These are phyloP conservation scores for Herpetotheres cachinnans DNA, from an alignment of 2,113 vertebrate genomes.

Conservation along the genomic window DNA sequence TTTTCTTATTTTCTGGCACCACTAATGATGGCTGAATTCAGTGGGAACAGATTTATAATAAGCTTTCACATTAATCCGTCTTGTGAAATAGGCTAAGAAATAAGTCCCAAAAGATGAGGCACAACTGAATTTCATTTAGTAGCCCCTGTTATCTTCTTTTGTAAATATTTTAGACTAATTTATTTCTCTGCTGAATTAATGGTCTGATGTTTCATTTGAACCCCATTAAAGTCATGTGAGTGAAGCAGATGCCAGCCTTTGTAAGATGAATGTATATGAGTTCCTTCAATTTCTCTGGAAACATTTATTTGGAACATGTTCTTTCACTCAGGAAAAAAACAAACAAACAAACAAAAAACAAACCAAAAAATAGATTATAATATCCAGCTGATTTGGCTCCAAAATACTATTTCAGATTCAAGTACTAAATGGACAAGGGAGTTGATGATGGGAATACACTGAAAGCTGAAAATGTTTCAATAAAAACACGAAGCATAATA, in stretches of 20 bases:
- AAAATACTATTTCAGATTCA: background rate
- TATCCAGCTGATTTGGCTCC: background rate
- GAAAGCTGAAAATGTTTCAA: background rate
- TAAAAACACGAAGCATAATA: background rate
- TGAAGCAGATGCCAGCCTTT: background rate
- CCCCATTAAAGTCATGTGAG: background rate
- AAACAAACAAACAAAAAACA: background rate
- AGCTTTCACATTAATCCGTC: background rate
- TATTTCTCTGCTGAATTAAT: conserved; percentile 11
- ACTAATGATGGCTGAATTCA: background rate
- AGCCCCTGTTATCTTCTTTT: background rate
- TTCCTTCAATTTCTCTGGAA: background rate
- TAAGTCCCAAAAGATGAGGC: background rate
- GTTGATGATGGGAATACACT: background rate
- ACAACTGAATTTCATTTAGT: background rate
- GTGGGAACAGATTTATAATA: background rate
- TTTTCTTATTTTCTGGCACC: conserved; percentile 17
- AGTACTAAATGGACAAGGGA: background rate
- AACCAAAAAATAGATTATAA: background rate
- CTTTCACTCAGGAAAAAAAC: background rate
- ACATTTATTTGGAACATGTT: background rate
- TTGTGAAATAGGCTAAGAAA: background rate
- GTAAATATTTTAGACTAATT: conserved; percentile 12
- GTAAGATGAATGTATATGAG: background rate
- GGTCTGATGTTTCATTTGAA: background rate